Conservation (phyloP, 2,888 invertebrate species). For the Amiota communis region DNA sequence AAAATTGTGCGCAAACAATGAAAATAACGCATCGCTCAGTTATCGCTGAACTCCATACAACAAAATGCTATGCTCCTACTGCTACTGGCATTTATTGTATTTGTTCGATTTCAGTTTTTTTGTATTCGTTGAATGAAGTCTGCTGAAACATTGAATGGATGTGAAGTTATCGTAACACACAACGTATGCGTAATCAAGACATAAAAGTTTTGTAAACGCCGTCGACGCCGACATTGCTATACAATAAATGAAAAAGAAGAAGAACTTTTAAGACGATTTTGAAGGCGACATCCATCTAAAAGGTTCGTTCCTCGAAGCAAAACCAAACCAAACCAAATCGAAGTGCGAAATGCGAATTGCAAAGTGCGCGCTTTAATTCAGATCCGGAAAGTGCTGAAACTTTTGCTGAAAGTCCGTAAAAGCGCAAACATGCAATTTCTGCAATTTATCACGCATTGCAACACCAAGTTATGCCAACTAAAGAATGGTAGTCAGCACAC, state of each 20-base stretch:
- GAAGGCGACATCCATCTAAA: too few relatives aligned
- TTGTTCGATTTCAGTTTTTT: not conserved
- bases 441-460: conserved; percentile 54
- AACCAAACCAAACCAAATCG: too few relatives aligned
- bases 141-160: conserved; percentile 10
- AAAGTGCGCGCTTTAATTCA: too few relatives aligned
- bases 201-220: not conserved
- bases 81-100: conserved; percentile 2
- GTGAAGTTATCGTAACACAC: not conserved
- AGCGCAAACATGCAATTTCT: conserved; percentile 40
- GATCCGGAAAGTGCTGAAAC: not conserved
- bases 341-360: too few relatives aligned
- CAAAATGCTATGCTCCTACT: not conserved
- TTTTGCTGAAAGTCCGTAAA: conserved; percentile 23
- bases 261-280: too few relatives aligned
- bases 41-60: too few relatives aligned
- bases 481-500: not conserved
- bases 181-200: conserved; percentile 10
- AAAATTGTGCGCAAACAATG: too few relatives aligned
- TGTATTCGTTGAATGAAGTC: not conserved
- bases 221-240: too few relatives aligned
- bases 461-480: not conserved
- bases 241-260: too few relatives aligned
- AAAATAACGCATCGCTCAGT: too few relatives aligned
- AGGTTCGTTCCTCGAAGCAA: too few relatives aligned